These are phyloP conservation scores for Ginglymostoma cirratum DNA, from an alignment of 2,113 vertebrate species.

Conservation along the genomic window DNA sequence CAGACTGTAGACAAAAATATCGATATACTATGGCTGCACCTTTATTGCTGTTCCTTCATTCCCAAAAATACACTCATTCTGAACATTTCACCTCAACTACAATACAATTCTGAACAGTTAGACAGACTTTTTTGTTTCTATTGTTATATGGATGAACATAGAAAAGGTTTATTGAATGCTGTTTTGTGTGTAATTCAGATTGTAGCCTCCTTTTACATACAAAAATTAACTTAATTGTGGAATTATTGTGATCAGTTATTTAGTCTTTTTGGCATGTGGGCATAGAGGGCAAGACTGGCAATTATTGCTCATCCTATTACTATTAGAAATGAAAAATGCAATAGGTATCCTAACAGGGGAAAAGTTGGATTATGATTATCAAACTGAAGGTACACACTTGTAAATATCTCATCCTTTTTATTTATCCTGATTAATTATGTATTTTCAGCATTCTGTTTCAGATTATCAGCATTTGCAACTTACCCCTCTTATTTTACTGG, in stretches of 20 bases:
- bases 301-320: neutral
- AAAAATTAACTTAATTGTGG: no score
- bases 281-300: neutral
- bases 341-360: neutral
- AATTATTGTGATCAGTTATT: neutral
- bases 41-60: neutral
- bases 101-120: neutral
- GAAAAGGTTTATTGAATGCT: neutral
- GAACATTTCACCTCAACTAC: neutral
- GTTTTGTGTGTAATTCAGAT: neutral
- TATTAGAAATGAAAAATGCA: neutral
- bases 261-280: neutral
- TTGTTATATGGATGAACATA: neutral
- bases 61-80: neutral
- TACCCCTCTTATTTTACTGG: neutral
- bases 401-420: neutral
- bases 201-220: neutral
- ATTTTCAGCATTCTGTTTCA: neutral
- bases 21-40: neutral
- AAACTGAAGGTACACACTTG: neutral
- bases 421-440: neutral
- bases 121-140: neutral
- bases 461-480: neutral
- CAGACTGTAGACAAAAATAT: neutral
- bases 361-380: neutral